Evolutionary conservation across 2,113 vertebrate species (phyloP), one percentile per base, ranked within the genome.

Genomic region (Paramormyrops kingsleyae): DNA sequence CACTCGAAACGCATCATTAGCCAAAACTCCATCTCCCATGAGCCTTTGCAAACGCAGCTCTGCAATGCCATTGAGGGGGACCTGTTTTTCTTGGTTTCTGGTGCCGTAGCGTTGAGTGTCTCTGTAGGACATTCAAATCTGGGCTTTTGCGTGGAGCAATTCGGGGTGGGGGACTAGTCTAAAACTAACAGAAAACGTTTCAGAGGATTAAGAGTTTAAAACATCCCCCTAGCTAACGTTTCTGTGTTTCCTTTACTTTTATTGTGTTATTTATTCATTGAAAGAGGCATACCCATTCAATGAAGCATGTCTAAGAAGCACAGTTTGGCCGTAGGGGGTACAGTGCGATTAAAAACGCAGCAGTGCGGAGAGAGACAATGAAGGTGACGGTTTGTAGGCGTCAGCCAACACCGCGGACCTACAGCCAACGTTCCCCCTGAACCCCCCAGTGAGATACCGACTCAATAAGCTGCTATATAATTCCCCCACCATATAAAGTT

Each of bases 11-110:
- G 35, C 35, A 27, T 77, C 70, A 39, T 77, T 39, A 77, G 19
- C 13, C 52, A 86, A 91, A 89, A 89, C 90, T 21, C 52, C n/a
- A 3, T 27, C 86, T 89, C 88, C 70, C 90, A 47, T 24, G 87
- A 31, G 89, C 83, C 86, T 50, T 91, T 89, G 31, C 56, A 66
- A 87, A 88, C 50, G 50, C 88, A 62, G 70, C 59, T 70, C 84
- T 31, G 62, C 52, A 27, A 89, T 52, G 85, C 50, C 90, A 83
- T 88, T 90, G n/a, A 91, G 90, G 77, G 42, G 42, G 27, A 74
- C 70, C 87, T 89, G 7, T 17, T 80, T 10, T 9, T n/a, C 13
- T 31, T 44, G 15, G n/a, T 49, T 56, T n/a, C 74, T 74, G 42
- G 62, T 87, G 49, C 24, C 13, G 9, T n/a, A 49, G 56, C 9